These are phyloP conservation scores for Melanotaenia maccullochi DNA, from an alignment of 2,797 vertebrate species.

Conservation along the genomic window DNA sequence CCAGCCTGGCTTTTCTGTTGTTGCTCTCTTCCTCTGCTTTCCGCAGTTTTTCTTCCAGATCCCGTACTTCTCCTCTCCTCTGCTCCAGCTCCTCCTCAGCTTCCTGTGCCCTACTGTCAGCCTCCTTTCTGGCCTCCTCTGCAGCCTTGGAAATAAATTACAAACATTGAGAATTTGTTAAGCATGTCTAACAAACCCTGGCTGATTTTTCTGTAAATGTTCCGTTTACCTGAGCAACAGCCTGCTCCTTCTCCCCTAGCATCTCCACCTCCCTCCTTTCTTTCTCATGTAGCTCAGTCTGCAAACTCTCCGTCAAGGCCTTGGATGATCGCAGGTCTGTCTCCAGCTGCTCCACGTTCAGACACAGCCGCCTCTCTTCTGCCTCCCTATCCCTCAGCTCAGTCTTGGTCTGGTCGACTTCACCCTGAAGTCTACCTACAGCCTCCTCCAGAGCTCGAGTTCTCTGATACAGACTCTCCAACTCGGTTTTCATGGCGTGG, in stretches of 20 bases:
- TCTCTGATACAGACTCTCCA: slow-evolving; percentile 78
- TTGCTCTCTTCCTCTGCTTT: slow-evolving; percentile 83
- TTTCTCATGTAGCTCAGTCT: slow-evolving; percentile 86
- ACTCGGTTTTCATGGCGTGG: slow-evolving; percentile 78
- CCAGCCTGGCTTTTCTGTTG: slow-evolving; percentile 86
- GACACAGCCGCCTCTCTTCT: slow-evolving; percentile 84
- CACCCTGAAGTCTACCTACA: slow-evolving; percentile 80
- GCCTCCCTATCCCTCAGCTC: slow-evolving; percentile 84
- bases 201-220: neutral
- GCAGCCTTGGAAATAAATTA: slow-evolving; percentile 79
- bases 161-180: neutral
- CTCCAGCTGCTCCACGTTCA: slow-evolving; percentile 90
- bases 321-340: slow-evolving; percentile 90
- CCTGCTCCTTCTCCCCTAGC: slow-evolving; percentile 90
- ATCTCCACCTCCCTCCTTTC: slow-evolving; percentile 90
- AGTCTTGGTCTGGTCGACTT: slow-evolving; percentile 75
- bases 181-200: neutral
- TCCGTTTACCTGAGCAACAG: slow-evolving; percentile 80
- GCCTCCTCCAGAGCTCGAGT: slow-evolving; percentile 83
- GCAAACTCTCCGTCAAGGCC: slow-evolving; percentile 85
- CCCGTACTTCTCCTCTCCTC: slow-evolving; percentile 76
- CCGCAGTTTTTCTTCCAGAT: slow-evolving; percentile 81
- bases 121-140: slow-evolving; percentile 86
- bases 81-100: slow-evolving; percentile 86
- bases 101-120: slow-evolving; percentile 80